Evolutionary conservation across 2,888 invertebrate species (phyloP).

Genomic region (Caenorhabditis sinica): DNA sequence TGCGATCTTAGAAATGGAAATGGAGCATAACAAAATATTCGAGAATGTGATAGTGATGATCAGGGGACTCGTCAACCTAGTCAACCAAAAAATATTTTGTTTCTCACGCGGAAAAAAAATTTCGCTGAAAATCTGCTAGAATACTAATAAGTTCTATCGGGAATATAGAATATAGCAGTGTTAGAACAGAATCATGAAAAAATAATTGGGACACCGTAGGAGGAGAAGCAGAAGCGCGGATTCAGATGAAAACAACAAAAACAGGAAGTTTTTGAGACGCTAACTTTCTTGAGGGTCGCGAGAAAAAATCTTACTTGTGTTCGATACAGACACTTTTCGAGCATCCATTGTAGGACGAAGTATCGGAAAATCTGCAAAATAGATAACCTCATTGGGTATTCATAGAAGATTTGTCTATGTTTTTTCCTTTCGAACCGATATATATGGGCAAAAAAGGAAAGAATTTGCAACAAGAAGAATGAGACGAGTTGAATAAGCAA

Average conservation of each 20-base stretch:
- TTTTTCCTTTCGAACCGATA: neutral
- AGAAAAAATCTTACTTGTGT: constrained; percentile 18
- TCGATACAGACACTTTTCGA: constrained; percentile 11
- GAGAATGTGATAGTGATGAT: too few relatives aligned
- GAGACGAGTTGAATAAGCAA: constrained; percentile 35
- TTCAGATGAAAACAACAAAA: constrained; percentile 10
- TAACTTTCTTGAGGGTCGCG: neutral
- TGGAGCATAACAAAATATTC: too few relatives aligned
- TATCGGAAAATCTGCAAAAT: constrained; percentile 9
- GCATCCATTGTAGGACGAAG: constrained; percentile 1
- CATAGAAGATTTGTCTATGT: neutral
- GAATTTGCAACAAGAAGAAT: constrained; percentile 36
- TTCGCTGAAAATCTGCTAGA: neutral
- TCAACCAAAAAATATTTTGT: too few relatives aligned
- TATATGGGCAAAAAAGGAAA: constrained; percentile 8
- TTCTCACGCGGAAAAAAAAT: too few relatives aligned
- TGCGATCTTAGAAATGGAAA: too few relatives aligned
- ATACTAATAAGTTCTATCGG: constrained; percentile 23
- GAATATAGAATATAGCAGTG: neutral
- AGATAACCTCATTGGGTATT: constrained; percentile 4
- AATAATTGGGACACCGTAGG: neutral
- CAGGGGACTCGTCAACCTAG: too few relatives aligned
- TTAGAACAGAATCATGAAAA: neutral
- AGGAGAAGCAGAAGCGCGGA: too few relatives aligned
- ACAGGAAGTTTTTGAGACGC: neutral